Percentiles rank a stretch among this genome's conserved stretches.
Conservation (phyloP, 2,888 invertebrate species). For the Toxonevra muliebris region DNA sequence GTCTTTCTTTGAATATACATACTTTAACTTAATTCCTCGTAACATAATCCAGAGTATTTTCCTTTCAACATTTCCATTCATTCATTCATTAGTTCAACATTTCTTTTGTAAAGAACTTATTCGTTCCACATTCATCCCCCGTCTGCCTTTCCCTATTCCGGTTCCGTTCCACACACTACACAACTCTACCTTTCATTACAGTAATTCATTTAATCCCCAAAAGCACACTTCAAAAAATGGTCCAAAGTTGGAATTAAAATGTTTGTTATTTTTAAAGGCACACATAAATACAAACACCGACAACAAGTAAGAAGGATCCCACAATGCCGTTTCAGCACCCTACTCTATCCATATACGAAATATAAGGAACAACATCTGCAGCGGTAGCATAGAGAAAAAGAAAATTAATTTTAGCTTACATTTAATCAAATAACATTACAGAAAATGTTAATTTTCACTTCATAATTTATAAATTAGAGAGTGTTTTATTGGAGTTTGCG, state of each 20-base stretch:
- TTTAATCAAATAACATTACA: conserved; percentile 3
- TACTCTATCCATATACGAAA: too few species aligned
- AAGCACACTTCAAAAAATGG: conserved; percentile 33
- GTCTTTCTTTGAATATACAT: neutral
- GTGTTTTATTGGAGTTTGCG: neutral
- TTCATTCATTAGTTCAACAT: too few species aligned
- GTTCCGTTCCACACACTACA: neutral
- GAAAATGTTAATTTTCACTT: conserved; percentile 26
- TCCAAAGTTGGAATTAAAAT: conserved; percentile 17
- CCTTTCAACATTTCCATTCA: too few species aligned
- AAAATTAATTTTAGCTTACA: conserved; percentile 22
- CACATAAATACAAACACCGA: neutral
- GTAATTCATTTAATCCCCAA: conserved; percentile 40
- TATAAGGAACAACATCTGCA: too few species aligned
- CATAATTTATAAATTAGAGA: conserved; percentile 23
- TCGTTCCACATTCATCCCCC: neutral
- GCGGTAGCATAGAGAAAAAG: neutral
- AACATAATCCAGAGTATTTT: conserved; percentile 20
- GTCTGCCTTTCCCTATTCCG: neutral
- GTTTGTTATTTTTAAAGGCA: conserved; percentile 4
- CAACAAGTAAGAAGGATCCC: too few species aligned
- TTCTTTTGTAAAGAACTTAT: neutral
- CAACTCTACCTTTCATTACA: conserved; percentile 32
- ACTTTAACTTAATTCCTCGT: conserved; percentile 19
- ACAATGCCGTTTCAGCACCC: too few species aligned